Conservation (phyloP, 2,113 vertebrate species). For the Syrrhaptes paradoxus region DNA sequence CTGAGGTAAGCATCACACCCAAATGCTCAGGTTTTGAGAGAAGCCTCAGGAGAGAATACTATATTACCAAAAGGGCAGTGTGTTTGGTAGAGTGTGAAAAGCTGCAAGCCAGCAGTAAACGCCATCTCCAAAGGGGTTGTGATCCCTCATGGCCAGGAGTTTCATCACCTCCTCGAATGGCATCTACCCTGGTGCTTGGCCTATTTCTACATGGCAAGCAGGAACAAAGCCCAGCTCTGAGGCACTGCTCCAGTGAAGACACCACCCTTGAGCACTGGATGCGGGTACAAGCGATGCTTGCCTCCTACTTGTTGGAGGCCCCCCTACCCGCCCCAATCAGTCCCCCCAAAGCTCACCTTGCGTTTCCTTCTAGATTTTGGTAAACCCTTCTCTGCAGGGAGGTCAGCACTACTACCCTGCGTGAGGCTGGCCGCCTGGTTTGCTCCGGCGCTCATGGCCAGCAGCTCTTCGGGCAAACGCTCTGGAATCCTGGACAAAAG, state of each 20-base stretch:
- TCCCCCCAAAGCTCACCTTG: conserved; percentile 80
- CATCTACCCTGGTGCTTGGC: neutral
- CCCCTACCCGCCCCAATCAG: rapidly evolving
- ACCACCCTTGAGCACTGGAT: rapidly evolving
- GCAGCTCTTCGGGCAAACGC: conserved; percentile 72
- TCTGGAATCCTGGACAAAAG: conserved; percentile 91
- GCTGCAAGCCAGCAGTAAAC: rapidly evolving
- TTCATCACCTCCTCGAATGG: neutral
- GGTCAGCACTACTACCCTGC: conserved; percentile 57
- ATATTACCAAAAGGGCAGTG: neutral
- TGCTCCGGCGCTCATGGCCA: conserved; percentile 69
- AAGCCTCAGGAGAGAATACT: neutral
- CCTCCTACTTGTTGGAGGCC: neutral
- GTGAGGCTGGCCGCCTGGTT: conserved; percentile 74
- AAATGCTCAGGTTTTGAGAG: neutral
- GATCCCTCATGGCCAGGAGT: neutral
- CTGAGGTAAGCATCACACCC: neutral
- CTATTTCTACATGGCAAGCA: rapidly evolving
- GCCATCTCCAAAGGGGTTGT: neutral
- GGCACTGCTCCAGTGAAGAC: neutral
- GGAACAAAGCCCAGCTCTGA: neutral
- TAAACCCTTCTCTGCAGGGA: conserved; percentile 72
- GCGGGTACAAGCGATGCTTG: rapidly evolving
- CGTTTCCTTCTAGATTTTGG: conserved; percentile 91
- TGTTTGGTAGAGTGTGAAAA: neutral